These are phyloP conservation scores for Aethina tumida DNA, from an alignment of 1,140 invertebrate species.

Conservation along the genomic window DNA sequence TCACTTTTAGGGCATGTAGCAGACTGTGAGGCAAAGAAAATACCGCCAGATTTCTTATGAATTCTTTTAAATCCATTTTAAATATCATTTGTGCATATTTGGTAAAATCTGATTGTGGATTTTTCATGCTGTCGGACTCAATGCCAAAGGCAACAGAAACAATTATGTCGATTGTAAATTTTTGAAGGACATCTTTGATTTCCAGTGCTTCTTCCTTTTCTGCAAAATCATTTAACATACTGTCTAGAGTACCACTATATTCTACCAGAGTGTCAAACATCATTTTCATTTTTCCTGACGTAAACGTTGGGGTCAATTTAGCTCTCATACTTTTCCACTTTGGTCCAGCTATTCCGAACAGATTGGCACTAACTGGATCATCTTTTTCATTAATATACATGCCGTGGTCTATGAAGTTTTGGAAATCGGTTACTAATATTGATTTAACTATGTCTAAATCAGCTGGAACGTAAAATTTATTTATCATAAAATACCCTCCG, in stretches of 20 bases:
- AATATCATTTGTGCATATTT: too few relatives aligned
- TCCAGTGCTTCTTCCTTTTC: too few relatives aligned
- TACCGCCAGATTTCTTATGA: too few relatives aligned
- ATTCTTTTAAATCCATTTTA: too few relatives aligned
- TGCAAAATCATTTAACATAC: conserved; percentile 36
- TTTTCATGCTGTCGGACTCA: too few relatives aligned
- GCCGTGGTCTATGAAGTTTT: conserved; percentile 37
- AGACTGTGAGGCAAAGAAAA: too few relatives aligned
- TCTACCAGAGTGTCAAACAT: conserved; percentile 31
- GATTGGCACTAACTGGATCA: conserved; percentile 37
- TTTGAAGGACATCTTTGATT: too few relatives aligned
- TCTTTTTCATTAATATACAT: conserved; percentile 32
- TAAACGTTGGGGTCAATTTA: conserved; percentile 39
- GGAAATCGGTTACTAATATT: conserved; percentile 39
- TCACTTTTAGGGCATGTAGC: too few relatives aligned
- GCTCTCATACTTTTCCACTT: conserved; percentile 38
- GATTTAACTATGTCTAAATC: conserved; percentile 40
- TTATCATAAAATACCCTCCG: conserved; percentile 9
- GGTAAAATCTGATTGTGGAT: too few relatives aligned
- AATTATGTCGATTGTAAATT: too few relatives aligned
- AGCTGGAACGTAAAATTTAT: conserved; percentile 18
- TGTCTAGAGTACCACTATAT: conserved; percentile 22
- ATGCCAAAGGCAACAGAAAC: too few relatives aligned
- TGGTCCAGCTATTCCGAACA: conserved; percentile 36
- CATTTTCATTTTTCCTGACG: conserved; percentile 38